phyloP scores from a whole-genome alignment of 2,797 vertebrate species.

The Melanotaenia boesemani region DNA sequence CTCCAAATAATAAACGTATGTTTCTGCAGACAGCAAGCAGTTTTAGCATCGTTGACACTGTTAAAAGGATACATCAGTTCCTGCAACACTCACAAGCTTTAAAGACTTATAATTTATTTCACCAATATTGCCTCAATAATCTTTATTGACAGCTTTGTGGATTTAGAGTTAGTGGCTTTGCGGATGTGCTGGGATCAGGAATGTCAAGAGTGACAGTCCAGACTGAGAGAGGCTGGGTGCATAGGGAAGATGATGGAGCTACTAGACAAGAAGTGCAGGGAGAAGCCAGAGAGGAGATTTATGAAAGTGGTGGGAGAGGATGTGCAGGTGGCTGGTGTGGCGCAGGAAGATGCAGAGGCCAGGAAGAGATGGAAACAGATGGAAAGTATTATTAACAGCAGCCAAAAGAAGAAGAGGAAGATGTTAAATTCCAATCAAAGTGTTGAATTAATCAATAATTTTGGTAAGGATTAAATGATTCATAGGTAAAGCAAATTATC shows the following conservation, averaged over 20 bases:
- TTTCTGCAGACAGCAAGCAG: not conserved
- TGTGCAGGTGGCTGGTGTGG: not conserved
- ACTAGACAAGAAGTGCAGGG: not conserved
- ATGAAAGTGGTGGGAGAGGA: not conserved
- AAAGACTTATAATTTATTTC: not conserved
- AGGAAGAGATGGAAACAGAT: not conserved
- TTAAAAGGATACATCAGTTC: not conserved
- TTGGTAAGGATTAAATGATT: too few species aligned
- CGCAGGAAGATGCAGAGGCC: not conserved
- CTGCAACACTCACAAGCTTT: not conserved
- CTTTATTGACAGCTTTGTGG: slow-evolving; percentile 10
- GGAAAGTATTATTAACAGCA: not conserved
- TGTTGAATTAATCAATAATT: too few species aligned
- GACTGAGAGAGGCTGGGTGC: not conserved
- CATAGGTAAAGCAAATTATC: not conserved
- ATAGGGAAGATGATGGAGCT: slow-evolving; percentile 6
- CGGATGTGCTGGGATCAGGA: slow-evolving; percentile 3
- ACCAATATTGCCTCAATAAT: slow-evolving; percentile 1
- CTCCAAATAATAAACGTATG: slow-evolving; percentile 19
- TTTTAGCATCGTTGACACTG: not conserved
- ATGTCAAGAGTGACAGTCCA: not conserved
- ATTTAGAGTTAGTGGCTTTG: not conserved
- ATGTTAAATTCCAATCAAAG: not conserved
- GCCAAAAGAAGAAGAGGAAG: not conserved
- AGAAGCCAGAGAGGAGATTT: not conserved